These are phyloP conservation scores for Elysia chlorotica DNA, from an alignment of 1,140 invertebrate species.

Conservation along the genomic window DNA sequence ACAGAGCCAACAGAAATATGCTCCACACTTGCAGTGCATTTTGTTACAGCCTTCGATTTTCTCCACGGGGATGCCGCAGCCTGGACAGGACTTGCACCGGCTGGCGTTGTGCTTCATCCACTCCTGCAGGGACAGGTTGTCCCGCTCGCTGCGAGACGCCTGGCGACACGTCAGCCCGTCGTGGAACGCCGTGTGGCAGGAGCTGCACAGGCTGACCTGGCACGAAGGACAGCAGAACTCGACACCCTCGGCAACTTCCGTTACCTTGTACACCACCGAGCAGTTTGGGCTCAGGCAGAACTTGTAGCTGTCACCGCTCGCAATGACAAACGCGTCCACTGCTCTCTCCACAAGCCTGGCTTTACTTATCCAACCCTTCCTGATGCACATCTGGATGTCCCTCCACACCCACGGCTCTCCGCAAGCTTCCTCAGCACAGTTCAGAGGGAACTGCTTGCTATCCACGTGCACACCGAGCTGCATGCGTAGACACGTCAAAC, in stretches of 20 bases:
- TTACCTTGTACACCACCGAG: slow-evolving; percentile 38
- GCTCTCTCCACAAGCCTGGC: slow-evolving; percentile 27
- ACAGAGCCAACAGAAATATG: slow-evolving; percentile 48
- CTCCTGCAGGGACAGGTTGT: slow-evolving; percentile 12
- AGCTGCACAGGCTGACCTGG: slow-evolving; percentile 36
- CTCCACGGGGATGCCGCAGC: slow-evolving; percentile 39
- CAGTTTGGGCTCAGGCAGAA: slow-evolving; percentile 51
- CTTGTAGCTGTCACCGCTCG: slow-evolving; percentile 30
- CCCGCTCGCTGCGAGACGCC: slow-evolving; percentile 22
- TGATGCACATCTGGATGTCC: slow-evolving; percentile 33
- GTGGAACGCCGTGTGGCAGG: slow-evolving; percentile 40
- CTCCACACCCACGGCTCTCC: slow-evolving; percentile 28
- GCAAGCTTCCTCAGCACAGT: slow-evolving; percentile 43
- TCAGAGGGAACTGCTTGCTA: slow-evolving; percentile 36
- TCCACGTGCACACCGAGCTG: slow-evolving; percentile 24
- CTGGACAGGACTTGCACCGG: slow-evolving; percentile 40
- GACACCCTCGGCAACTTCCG: slow-evolving; percentile 14
- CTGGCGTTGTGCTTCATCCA: slow-evolving; percentile 30
- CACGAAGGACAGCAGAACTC: slow-evolving; percentile 41
- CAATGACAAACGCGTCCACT: slow-evolving; percentile 27
- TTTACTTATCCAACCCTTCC: slow-evolving; percentile 14
- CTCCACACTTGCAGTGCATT: slow-evolving; percentile 35
- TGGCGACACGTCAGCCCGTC: slow-evolving; percentile 45
- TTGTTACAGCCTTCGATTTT: slow-evolving; percentile 45
- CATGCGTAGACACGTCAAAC: slow-evolving; percentile 37